These are phyloP conservation scores for Caenorhabditis sp. DNA, from an alignment of 2,888 invertebrate genomes.

Conservation along the genomic window DNA sequence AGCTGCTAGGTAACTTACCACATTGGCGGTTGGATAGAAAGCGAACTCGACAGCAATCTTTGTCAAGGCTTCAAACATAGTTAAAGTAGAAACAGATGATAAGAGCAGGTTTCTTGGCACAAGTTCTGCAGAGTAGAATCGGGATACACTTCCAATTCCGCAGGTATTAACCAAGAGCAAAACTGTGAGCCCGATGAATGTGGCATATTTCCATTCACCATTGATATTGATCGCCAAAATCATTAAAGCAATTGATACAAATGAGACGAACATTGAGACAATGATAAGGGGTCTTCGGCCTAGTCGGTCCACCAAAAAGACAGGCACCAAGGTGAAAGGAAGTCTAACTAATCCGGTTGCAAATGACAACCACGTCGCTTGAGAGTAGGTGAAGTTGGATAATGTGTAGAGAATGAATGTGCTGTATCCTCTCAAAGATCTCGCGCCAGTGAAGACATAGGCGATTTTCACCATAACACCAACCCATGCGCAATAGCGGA, in stretches of 20 bases:
- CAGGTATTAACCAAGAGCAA: constrained; percentile 50
- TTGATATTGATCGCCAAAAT: constrained; percentile 39
- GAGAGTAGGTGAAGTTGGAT: constrained; percentile 41
- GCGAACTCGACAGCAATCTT: constrained; percentile 57
- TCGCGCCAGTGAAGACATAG: constrained; percentile 58
- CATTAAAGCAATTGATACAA: constrained; percentile 41
- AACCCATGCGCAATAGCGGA: constrained; percentile 53
- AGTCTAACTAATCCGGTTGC: constrained; percentile 46
- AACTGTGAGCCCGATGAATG: constrained; percentile 40
- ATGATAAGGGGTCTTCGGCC: constrained; percentile 52
- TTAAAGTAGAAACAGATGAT: constrained; percentile 42
- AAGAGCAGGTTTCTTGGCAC: constrained; percentile 51
- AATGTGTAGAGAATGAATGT: constrained; percentile 51
- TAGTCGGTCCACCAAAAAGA: constrained; percentile 52
- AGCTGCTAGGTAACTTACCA: no score
- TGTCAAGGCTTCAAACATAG: constrained; percentile 51
- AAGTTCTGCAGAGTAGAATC: constrained; percentile 56
- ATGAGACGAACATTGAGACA: constrained; percentile 42
- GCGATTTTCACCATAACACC: constrained; percentile 58
- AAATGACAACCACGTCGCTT: constrained; percentile 44
- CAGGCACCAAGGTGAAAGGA: constrained; percentile 52
- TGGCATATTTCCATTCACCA: constrained; percentile 41
- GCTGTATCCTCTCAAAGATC: constrained; percentile 48
- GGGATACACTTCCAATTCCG: constrained; percentile 52
- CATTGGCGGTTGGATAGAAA: constrained; percentile 55